Percentiles rank a stretch among this genome's conserved stretches.
Evolutionary conservation across 1,140 invertebrate genomes (phyloP).

Genomic region (Chlorops oryzae): DNA sequence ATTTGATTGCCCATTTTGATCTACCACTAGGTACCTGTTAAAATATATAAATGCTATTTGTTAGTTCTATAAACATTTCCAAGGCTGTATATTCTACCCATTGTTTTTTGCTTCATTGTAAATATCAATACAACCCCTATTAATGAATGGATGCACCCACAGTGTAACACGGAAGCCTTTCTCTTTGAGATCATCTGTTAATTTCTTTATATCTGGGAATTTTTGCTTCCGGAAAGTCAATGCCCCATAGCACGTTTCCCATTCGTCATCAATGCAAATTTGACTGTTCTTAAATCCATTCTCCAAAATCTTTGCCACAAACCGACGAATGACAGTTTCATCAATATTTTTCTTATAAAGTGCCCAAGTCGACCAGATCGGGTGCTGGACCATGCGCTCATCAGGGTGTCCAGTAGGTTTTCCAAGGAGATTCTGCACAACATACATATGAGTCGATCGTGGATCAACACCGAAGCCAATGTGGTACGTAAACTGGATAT

Average conservation of each 20-base stretch:
- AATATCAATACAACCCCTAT: constrained; percentile 62
- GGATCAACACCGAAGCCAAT: constrained; percentile 56
- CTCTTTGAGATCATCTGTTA: constrained; percentile 55
- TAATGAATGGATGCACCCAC: constrained; percentile 89
- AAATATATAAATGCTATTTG: no score
- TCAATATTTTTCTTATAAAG: constrained; percentile 58
- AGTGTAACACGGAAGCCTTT: constrained; percentile 69
- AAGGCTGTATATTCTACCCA: no score
- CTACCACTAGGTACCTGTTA: constrained; percentile 55
- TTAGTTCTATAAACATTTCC: no score
- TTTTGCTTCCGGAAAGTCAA: constrained; percentile 63
- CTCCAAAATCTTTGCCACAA: constrained; percentile 62
- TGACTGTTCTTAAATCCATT: constrained; percentile 72
- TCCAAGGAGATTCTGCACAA: constrained; percentile 54
- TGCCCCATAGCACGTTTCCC: constrained; percentile 85
- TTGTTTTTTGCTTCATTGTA: constrained; percentile 53
- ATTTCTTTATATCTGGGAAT: constrained; percentile 64
- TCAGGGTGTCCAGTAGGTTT: constrained; percentile 64
- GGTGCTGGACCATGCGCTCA: constrained; percentile 63
- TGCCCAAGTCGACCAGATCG: constrained; percentile 91
- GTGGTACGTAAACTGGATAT: constrained; percentile 54
- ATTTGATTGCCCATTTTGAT: constrained; percentile 52
- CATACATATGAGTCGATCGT: constrained; percentile 58
- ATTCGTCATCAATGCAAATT: constrained; percentile 85
- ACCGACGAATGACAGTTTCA: constrained; percentile 61